phyloP scores from a whole-genome alignment of 2,113 vertebrate species.

The Sorex araneus region DNA sequence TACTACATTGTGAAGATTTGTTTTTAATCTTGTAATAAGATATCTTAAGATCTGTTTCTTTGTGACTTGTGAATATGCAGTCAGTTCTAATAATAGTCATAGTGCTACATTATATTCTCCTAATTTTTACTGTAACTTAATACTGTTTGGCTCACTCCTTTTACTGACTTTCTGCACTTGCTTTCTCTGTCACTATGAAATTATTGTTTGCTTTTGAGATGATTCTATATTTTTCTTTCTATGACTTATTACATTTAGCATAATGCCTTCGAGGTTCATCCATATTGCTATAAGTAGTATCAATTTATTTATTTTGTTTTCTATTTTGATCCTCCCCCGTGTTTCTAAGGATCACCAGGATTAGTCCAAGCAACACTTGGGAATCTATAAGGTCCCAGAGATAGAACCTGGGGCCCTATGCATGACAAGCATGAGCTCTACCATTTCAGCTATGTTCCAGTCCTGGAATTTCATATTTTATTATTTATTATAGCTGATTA shows the following conservation, averaged over 20 bases:
- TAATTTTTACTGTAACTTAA: no score
- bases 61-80: slow-evolving; percentile 1
- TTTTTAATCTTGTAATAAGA: background rate
- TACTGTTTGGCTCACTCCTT: background rate
- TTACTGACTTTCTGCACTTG: background rate
- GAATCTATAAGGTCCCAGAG: no score
- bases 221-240: background rate
- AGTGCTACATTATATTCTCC: background rate
- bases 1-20: no score
- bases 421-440: no score
- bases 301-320: no score
- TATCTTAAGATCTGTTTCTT: background rate
- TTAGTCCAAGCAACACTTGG: no score
- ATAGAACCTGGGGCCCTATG: no score
- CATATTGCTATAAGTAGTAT: background rate
- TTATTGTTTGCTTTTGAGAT: background rate
- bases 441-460: no score
- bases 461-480: no score
- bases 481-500: no score
- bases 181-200: background rate
- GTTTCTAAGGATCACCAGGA: no score
- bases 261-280: no score
- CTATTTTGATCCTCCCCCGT: background rate
- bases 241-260: background rate
- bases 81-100: background rate